Evolutionary conservation across 2,797 vertebrate genomes (phyloP).

Genomic region (Pangasius sanitwongsei): DNA sequence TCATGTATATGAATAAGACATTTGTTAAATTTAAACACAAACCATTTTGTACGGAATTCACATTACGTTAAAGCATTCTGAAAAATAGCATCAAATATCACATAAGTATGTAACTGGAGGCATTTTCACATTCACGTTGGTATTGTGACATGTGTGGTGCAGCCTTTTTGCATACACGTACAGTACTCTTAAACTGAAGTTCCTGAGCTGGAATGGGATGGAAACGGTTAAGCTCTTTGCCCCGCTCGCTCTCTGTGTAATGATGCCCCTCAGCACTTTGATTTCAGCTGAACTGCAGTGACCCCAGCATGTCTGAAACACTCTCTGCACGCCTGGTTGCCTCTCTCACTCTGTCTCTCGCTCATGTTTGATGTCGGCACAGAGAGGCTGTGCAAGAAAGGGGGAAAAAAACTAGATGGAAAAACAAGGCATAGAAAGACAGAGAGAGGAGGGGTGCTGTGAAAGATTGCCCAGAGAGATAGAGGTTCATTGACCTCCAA

Average conservation of each 20-base stretch:
- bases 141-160: neutral
- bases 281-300: constrained; percentile 71
- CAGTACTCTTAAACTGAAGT: neutral
- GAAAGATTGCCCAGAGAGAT: constrained; percentile 17
- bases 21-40: neutral
- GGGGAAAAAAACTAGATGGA: neutral
- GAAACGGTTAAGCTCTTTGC: constrained; percentile 46
- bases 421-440: constrained; percentile 11
- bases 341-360: constrained; percentile 42
- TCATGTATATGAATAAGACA: neutral
- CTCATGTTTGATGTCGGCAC: constrained; percentile 53
- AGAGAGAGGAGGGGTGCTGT: neutral
- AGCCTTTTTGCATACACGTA: neutral
- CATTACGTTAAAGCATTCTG: neutral
- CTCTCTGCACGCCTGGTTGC: constrained; percentile 65
- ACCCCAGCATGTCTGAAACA: constrained; percentile 72
- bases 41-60: neutral
- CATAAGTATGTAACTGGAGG: neutral
- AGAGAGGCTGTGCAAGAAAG: constrained; percentile 9
- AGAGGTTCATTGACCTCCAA: constrained; percentile 38
- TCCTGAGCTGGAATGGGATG: constrained; percentile 10
- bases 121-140: neutral
- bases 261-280: constrained; percentile 72
- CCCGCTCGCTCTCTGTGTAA: constrained; percentile 40
- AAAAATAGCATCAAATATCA: neutral